These are phyloP conservation scores for Onychomys arenicola DNA, from an alignment of 2,797 vertebrate genomes.

Conservation along the genomic window DNA sequence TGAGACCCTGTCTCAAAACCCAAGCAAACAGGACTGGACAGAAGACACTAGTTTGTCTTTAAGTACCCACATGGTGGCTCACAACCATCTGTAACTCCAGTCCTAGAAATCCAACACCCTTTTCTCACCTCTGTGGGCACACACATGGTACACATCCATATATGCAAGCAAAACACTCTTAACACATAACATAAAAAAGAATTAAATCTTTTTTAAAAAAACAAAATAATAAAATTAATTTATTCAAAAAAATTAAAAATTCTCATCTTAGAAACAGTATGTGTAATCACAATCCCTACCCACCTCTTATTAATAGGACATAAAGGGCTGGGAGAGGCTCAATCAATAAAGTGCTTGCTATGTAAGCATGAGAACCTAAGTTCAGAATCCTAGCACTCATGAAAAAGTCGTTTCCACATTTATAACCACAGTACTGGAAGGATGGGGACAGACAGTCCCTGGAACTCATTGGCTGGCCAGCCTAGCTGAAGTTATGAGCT, in stretches of 20 bases:
- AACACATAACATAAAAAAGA: neutral
- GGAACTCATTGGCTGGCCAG: neutral
- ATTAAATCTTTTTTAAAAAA: neutral
- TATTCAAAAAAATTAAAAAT: neutral
- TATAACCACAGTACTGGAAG: neutral
- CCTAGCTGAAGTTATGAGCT: neutral
- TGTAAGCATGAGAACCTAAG: neutral
- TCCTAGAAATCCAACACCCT: neutral
- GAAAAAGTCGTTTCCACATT: neutral
- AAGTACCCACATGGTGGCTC: neutral
- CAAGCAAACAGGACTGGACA: neutral
- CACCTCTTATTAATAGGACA: neutral
- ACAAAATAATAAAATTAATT: neutral
- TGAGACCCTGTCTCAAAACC: neutral
- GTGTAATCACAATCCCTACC: neutral
- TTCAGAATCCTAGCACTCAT: neutral
- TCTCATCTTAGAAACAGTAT: neutral
- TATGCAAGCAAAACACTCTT: neutral
- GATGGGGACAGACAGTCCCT: too few species aligned
- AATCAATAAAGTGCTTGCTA: neutral
- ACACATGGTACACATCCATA: neutral
- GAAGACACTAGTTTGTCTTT: neutral
- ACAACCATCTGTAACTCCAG: neutral
- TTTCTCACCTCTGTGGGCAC: neutral
- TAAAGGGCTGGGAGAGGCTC: neutral